phyloP scores from a whole-genome alignment of 2,113 vertebrate genomes.

The Stigmatopora argus region DNA sequence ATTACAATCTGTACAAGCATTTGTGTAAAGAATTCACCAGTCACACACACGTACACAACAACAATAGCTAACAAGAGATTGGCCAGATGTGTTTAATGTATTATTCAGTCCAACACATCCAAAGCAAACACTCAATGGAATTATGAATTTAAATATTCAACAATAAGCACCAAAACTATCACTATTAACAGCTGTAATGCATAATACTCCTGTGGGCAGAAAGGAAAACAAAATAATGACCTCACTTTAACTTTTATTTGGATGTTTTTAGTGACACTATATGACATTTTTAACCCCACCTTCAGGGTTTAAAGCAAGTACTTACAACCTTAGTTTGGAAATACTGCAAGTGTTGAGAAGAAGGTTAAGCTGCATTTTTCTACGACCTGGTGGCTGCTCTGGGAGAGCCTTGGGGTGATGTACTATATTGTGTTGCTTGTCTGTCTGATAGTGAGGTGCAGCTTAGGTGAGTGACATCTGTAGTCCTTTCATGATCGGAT shows the following conservation, averaged over 20 bases:
- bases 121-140: slow-evolving; percentile 48
- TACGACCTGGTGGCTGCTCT: slow-evolving; percentile 28
- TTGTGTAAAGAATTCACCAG: slow-evolving; percentile 19
- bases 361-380: slow-evolving; percentile 39
- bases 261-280: neutral
- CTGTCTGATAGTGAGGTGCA: slow-evolving; percentile 33
- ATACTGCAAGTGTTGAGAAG: slow-evolving; percentile 19
- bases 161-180: slow-evolving; percentile 38
- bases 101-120: slow-evolving; percentile 64
- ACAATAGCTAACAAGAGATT: slow-evolving; percentile 44
- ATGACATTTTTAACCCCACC: neutral
- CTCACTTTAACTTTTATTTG: neutral
- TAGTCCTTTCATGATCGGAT: slow-evolving; percentile 22
- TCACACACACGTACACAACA: slow-evolving; percentile 23
- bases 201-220: slow-evolving; percentile 17
- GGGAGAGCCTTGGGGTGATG: slow-evolving; percentile 41
- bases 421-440: slow-evolving; percentile 29
- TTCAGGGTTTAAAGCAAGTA: slow-evolving; percentile 3
- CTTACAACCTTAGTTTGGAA: slow-evolving; percentile 20
- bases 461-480: slow-evolving; percentile 25
- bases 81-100: slow-evolving; percentile 67
- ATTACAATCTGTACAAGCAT: slow-evolving; percentile 14
- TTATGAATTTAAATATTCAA: slow-evolving; percentile 62
- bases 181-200: slow-evolving; percentile 25
- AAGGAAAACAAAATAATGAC: slow-evolving; percentile 1